phyloP scores from a whole-genome alignment of 2,888 invertebrate species.

The Monoplex corrugatus region DNA sequence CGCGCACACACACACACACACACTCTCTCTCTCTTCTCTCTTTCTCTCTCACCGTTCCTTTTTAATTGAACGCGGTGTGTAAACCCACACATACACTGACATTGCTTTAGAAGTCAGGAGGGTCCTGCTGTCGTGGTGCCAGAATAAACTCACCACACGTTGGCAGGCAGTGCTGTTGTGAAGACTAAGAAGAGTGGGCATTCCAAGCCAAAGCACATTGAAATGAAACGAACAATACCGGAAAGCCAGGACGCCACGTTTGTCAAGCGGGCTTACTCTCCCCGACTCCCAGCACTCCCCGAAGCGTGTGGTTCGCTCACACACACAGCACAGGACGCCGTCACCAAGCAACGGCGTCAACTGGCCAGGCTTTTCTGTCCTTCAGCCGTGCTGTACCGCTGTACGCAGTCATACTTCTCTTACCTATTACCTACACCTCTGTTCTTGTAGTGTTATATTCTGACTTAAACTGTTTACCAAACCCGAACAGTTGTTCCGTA shows the following conservation, averaged over 20 bases:
- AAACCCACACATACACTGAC: neutral
- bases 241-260: neutral
- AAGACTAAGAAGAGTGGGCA: too few relatives aligned
- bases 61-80: neutral
- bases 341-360: slow-evolving; percentile 37
- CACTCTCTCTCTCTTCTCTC: slow-evolving; percentile 32
- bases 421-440: neutral
- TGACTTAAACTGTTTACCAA: too few relatives aligned
- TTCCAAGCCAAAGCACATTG: neutral
- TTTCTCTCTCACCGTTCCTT: neutral
- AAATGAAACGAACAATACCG: neutral
- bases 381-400: neutral
- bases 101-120: too few relatives aligned
- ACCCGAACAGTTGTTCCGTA: too few relatives aligned
- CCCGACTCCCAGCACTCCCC: too few relatives aligned
- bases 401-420: too few relatives aligned
- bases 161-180: too few relatives aligned
- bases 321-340: neutral
- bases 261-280: neutral
- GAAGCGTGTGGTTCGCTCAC: neutral
- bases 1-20: too few relatives aligned
- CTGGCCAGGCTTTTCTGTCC: neutral
- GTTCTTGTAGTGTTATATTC: neutral
- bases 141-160: too few relatives aligned
- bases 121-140: too few relatives aligned